phyloP scores from a whole-genome alignment of 2,797 vertebrate genomes.

The Cygnus olor region DNA sequence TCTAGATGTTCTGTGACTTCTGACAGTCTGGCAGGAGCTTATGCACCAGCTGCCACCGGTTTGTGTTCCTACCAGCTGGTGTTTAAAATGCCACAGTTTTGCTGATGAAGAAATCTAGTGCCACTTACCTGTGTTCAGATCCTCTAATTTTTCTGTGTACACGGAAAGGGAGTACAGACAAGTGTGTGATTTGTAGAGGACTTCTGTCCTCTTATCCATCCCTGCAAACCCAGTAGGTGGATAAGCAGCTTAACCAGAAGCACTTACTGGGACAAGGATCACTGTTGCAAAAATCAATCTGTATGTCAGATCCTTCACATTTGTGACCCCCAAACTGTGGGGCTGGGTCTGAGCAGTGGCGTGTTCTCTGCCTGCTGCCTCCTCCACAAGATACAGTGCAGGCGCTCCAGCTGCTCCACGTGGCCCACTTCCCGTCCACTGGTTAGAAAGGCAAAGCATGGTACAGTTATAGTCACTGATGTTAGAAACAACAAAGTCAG shows the following conservation, averaged over 20 bases:
- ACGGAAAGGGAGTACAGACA: neutral
- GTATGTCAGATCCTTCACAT: constrained; percentile 90
- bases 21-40: neutral
- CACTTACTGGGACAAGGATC: constrained; percentile 93
- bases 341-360: constrained; percentile 88
- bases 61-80: neutral
- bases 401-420: constrained; percentile 91
- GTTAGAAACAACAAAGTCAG: neutral
- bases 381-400: constrained; percentile 94
- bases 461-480: neutral
- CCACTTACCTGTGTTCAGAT: neutral
- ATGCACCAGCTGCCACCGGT: neutral
- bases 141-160: neutral
- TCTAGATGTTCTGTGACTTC: neutral
- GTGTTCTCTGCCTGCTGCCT: constrained; percentile 88
- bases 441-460: neutral
- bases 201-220: neutral
- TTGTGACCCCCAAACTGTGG: constrained; percentile 87
- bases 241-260: neutral
- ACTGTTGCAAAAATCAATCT: constrained; percentile 93
- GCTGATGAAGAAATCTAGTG: neutral
- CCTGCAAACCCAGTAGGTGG: rapidly evolving
- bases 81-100: neutral
- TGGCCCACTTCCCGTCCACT: constrained; percentile 96
- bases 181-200: neutral